Percentiles rank a stretch among this genome's conserved stretches.
Evolutionary conservation across 2,888 invertebrate species (phyloP).

Genomic region (Eilema caniola): DNA sequence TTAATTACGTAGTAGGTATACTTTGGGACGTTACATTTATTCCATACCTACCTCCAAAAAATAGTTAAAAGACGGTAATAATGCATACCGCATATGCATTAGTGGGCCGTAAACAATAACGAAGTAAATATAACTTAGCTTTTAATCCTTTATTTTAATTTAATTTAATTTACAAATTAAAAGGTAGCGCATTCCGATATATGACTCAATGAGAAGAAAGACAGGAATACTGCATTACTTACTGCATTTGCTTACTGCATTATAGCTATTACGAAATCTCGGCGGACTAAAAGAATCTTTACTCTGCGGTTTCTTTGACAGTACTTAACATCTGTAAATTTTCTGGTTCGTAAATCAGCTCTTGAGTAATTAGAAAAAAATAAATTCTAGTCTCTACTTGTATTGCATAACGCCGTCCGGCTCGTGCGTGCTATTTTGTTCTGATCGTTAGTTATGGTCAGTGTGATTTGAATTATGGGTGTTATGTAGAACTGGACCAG

Average conservation of each 20-base stretch:
- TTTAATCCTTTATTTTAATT: not conserved
- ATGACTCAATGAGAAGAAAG: not conserved
- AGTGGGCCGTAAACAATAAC: too few species aligned
- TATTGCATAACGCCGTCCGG: conserved; percentile 41
- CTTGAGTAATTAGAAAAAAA: conserved; percentile 32
- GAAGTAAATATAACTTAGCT: not conserved
- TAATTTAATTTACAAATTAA: not conserved
- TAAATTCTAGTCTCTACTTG: conserved; percentile 27
- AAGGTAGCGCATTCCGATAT: too few species aligned
- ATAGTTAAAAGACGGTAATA: too few species aligned
- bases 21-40: too few species aligned
- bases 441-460: conserved; percentile 37
- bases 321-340: conserved; percentile 1
- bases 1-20: not conserved
- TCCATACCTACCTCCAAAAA: too few species aligned
- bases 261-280: not conserved
- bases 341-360: conserved; percentile 30
- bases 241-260: too few species aligned
- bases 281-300: not conserved
- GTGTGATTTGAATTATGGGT: conserved; percentile 34
- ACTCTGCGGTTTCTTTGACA: not conserved
- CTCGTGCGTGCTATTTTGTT: conserved; percentile 31
- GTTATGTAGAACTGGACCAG: conserved; percentile 26
- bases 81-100: too few species aligned
- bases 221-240: not conserved